Base-by-base conservation (phyloP, 1,140 invertebrate genomes). In the Cydia strobilella region DNA sequence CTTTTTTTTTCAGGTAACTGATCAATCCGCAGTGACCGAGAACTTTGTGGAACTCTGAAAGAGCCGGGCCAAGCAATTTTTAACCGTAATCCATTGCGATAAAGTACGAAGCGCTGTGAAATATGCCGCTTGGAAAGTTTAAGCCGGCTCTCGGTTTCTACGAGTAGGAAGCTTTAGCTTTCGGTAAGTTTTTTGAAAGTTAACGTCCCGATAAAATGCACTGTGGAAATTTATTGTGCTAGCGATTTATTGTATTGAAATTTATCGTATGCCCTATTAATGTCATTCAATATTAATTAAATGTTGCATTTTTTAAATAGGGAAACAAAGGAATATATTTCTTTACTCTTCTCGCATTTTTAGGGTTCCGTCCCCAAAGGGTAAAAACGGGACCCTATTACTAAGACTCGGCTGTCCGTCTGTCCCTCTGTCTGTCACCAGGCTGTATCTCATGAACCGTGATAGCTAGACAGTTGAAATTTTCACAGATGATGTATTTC, bases 161-260 rank as follows among this genome's bases (percentile, higher is more conserved):
- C n/a, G n/a, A n/a, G n/a, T 23, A 20, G n/a, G 51, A 20, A 23
- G 54, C 54, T 59, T 59, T 23, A 12, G 54, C 54, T 59, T 59
- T 59, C 54, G 54, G 54, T 59, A 59, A 59, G 54, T 59, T 59
- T 59, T 59, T 10, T n/a, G n/a, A 59, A 59, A 59, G 18, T 59
- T 10, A 23, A 59, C 54, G 20, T 20, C 9, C 7, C 20, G 54
- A 59, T 59, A 59, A 51, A 59, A 59, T 59, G 54, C 54, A 59
- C 7, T 59, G 15, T 23, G 54, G 54, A 9, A 12, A 23, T 59
- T 59, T 20, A 23, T 59, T 5, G 18, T 59, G 18, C 20, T 23
- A 9, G 20, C 54, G 2, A 23, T 59, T 23, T 23, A 1, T 59
- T 18, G n/a, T 13, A 9, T 48, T 48, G 10, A 4, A 42, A 12